Evolutionary conservation across 2,113 vertebrate genomes (phyloP).

Genomic region (Sula dactylatra): DNA sequence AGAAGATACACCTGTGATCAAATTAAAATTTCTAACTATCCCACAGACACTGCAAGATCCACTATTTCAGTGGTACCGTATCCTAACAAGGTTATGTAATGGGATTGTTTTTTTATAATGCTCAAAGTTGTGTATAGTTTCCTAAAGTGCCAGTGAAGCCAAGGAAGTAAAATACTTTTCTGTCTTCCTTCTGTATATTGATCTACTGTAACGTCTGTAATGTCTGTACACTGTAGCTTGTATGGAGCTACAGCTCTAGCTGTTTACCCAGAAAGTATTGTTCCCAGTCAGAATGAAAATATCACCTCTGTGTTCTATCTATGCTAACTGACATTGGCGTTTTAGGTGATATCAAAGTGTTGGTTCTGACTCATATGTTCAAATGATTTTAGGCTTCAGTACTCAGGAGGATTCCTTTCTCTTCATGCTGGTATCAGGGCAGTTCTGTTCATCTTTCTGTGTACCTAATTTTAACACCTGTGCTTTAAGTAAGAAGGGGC

Average conservation of each 20-base stretch:
- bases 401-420: neutral
- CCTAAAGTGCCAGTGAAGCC: neutral
- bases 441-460: neutral
- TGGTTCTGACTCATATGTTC: neutral
- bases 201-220: neutral
- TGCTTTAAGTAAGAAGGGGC: neutral
- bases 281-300: neutral
- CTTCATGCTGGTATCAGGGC: neutral
- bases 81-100: neutral
- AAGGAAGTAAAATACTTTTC: neutral
- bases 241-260: neutral
- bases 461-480: neutral
- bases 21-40: neutral
- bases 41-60: neutral
- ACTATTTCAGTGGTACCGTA: neutral
- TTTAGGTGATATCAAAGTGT: neutral
- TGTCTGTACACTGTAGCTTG: neutral
- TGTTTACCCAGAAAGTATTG: neutral
- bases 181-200: neutral
- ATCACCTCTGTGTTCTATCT: neutral
- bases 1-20: neutral
- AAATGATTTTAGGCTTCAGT: neutral
- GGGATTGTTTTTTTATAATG: neutral
- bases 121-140: neutral
- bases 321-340: neutral